These are phyloP conservation scores for Agriopis leucophaearia DNA, from an alignment of 2,888 invertebrate genomes.

Conservation along the genomic window DNA sequence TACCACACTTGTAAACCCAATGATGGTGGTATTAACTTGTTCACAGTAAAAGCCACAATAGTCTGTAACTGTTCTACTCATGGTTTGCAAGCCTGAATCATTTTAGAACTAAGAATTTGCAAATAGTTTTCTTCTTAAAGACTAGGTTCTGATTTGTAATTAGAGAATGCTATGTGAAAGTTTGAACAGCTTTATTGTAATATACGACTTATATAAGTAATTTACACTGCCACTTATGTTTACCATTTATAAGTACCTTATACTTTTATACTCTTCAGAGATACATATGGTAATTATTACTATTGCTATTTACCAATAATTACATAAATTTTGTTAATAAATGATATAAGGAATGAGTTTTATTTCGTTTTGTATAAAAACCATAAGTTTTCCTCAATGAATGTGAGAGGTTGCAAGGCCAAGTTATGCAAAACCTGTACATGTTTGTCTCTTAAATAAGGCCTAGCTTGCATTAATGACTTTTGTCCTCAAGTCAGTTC, in stretches of 20 bases:
- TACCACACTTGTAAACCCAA: neutral
- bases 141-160: conserved; percentile 23
- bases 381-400: neutral
- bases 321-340: conserved; percentile 57
- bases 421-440: too few species aligned
- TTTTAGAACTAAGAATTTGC: neutral
- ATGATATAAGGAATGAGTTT: conserved; percentile 47
- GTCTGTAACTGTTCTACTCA: conserved; percentile 11
- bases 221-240: conserved; percentile 82
- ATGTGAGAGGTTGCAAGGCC: neutral
- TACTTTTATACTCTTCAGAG: conserved; percentile 51
- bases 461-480: too few species aligned
- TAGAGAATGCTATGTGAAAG: conserved; percentile 27
- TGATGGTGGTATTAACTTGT: neutral
- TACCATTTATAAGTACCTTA: conserved; percentile 64
- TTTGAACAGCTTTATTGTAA: conserved; percentile 66
- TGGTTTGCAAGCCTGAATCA: conserved; percentile 9
- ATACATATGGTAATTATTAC: conserved; percentile 44
- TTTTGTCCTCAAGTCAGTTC: too few species aligned
- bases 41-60: conserved; percentile 2
- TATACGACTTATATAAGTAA: conserved; percentile 61
- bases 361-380: conserved; percentile 33
- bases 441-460: too few species aligned
- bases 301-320: conserved; percentile 52
- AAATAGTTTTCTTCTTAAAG: conserved; percentile 5